These are phyloP conservation scores for Lissonota sp. DNA, from an alignment of 2,888 invertebrate species.

Conservation along the genomic window DNA sequence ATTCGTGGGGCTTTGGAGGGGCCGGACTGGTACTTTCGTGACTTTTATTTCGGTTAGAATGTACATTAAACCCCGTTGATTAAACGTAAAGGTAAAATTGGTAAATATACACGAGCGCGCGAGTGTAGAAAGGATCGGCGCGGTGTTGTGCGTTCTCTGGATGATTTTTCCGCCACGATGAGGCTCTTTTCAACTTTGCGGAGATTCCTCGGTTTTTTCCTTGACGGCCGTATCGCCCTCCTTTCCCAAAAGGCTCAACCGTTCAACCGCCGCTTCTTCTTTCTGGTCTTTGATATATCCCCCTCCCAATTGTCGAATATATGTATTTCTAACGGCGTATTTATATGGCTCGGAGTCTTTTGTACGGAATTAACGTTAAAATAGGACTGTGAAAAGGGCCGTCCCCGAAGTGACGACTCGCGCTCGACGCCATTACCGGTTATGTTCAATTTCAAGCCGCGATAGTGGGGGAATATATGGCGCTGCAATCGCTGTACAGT, in stretches of 20 bases:
- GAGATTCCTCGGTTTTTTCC: slow-evolving; percentile 3
- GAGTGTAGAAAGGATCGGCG: slow-evolving; percentile 9
- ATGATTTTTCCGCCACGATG: slow-evolving; percentile 9
- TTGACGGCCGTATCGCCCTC: neutral
- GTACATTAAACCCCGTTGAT: slow-evolving; percentile 6
- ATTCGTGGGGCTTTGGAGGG: slow-evolving; percentile 3
- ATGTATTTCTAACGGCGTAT: slow-evolving; percentile 53
- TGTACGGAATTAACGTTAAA: slow-evolving; percentile 44
- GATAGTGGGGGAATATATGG: slow-evolving; percentile 1
- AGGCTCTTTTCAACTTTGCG: no score
- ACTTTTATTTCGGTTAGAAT: slow-evolving; percentile 14
- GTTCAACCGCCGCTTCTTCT: slow-evolving; percentile 4
- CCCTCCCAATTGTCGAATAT: slow-evolving; percentile 50
- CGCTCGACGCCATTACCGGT: slow-evolving; percentile 63
- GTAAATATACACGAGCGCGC: slow-evolving; percentile 41
- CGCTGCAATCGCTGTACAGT: slow-evolving; percentile 5
- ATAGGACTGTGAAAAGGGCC: slow-evolving; percentile 14
- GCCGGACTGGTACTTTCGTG: slow-evolving; percentile 34
- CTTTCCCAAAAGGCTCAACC: neutral
- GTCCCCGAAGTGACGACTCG: slow-evolving; percentile 55
- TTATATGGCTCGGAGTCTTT: slow-evolving; percentile 14
- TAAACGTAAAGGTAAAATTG: slow-evolving; percentile 19
- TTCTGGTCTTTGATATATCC: slow-evolving; percentile 15
- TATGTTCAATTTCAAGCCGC: slow-evolving; percentile 43
- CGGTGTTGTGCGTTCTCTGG: neutral